Evolutionary conservation across 2,113 vertebrate genomes (phyloP).

Genomic region (Tenrec ecaudatus): DNA sequence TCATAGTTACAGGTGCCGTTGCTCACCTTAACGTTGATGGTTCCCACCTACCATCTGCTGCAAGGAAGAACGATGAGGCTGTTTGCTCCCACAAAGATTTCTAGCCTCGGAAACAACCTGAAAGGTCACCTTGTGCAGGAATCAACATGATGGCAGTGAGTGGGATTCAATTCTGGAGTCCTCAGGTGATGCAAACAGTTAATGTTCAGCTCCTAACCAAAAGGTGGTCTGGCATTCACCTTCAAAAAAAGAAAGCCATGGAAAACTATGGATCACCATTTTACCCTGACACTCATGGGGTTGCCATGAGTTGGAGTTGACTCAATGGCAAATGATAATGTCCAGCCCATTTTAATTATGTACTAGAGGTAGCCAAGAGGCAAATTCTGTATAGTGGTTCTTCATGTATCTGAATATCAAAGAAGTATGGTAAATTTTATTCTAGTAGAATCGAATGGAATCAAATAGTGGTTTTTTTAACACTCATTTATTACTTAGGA

Average conservation of each 20-base stretch:
- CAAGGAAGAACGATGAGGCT: too few relatives aligned
- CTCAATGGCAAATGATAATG: not conserved
- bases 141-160: not conserved
- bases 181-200: not conserved
- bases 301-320: not conserved
- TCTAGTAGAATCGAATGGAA: not conserved
- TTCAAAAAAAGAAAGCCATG: not conserved
- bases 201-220: not conserved
- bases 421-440: not conserved
- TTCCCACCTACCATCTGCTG: too few relatives aligned
- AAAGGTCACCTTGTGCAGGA: too few relatives aligned
- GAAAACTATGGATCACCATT: not conserved
- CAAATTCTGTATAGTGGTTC: not conserved
- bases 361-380: not conserved
- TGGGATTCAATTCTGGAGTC: not conserved
- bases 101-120: not conserved
- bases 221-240: not conserved
- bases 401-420: not conserved
- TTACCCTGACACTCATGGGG: not conserved
- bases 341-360: not conserved
- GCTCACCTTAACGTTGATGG: too few relatives aligned
- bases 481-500: not conserved
- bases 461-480: constrained; percentile 17
- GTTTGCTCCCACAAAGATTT: too few relatives aligned
- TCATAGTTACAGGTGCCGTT: too few relatives aligned